Base-by-base conservation (phyloP, 92 coral and sea anemone species). In the Ricordea florida region DNA sequence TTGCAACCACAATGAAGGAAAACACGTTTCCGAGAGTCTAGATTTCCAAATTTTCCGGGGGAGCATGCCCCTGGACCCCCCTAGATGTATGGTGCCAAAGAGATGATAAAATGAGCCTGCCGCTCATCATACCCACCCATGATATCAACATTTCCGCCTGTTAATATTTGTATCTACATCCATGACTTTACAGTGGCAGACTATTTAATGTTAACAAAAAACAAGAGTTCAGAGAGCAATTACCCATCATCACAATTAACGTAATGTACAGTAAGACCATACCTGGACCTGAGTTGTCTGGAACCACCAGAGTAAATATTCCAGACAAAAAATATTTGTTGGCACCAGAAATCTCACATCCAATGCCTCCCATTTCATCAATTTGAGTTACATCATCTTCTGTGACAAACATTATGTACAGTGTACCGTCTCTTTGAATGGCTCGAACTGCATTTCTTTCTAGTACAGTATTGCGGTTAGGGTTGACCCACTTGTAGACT, bases 361-460 rank as follows among this genome's bases (percentile, higher is more conserved):
- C 1, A 2, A 68, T 57, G 40, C 76, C 84, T 3, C 2, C 5
- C 0, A 21, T 6, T 2, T 0, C 57, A 0, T 31, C 2, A 10
- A 77, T 59, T 10, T 26, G 6, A 0, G 38, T 29, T 1, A 84
- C 32, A 42, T 84, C 85, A 0, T 24, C 46, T 2, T 46, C 7
- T 8, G 89, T 57, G 0, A 84, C 61, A 37, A 2, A 69, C 63
- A 78, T 62, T 16, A 84, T 66, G 56, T 37, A 22, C 35, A 84
- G 52, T 3, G 18, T 3, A 6, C 89, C 89, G 9, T 26, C 34
- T 41, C 56, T 84, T 8, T 70, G 16, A 10, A 57, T 56, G 10
- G 64, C 89, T 31, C 48, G 9, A 0, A 25, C 18, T 0, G n/a
- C 20, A 21, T 45, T 31, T n/a, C 60, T 5, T 42, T 34, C 34